These are phyloP conservation scores for Bugulina stolonifera DNA, from an alignment of 2,888 invertebrate species.

Conservation along the genomic window DNA sequence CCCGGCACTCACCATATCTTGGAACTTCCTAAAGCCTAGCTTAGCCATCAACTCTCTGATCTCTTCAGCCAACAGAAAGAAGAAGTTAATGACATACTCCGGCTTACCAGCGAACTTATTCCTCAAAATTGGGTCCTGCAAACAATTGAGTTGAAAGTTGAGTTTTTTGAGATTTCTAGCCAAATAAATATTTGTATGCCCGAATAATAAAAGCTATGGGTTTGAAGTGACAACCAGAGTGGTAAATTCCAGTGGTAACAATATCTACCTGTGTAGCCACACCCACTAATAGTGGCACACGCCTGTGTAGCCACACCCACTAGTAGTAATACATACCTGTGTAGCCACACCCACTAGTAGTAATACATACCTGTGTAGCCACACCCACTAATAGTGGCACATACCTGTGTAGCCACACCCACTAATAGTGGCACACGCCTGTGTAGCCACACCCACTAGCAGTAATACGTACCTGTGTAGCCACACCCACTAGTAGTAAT, in stretches of 20 bases:
- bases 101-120: slow-evolving; percentile 96
- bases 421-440: slow-evolving; percentile 54
- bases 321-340: slow-evolving; percentile 79
- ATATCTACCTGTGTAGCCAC: no score
- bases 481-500: neutral
- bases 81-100: slow-evolving; percentile 92
- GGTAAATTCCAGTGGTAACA: slow-evolving; percentile 99
- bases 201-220: no score
- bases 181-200: no score
- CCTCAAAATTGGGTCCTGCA: slow-evolving; percentile 76
- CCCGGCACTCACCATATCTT: slow-evolving; percentile 89
- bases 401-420: neutral
- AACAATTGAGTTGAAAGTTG: no score
- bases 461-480: slow-evolving; percentile 60
- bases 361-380: no score
- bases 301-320: slow-evolving; percentile 97
- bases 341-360: no score
- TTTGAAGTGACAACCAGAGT: no score
- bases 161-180: no score
- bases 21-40: slow-evolving; percentile 78
- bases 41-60: slow-evolving; percentile 81
- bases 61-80: slow-evolving; percentile 97
- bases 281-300: no score
- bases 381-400: slow-evolving; percentile 97
- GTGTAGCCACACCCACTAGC: slow-evolving; percentile 99